Base-by-base conservation (phyloP, 2,888 invertebrate species). In the Drosophila lacicola region DNA sequence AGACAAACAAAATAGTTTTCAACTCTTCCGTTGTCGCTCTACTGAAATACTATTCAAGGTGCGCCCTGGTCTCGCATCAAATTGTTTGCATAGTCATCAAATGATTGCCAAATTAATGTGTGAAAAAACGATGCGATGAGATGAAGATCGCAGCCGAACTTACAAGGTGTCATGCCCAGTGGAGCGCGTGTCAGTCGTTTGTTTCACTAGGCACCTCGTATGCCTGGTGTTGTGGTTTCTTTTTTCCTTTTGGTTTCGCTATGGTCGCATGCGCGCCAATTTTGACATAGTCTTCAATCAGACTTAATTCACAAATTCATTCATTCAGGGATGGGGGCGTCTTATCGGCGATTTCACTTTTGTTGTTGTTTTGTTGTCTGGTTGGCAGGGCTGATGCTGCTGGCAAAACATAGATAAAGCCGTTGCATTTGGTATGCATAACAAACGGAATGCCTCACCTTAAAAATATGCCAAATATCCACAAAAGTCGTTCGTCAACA, bases 321-420 rank as follows among this genome's bases (percentile, higher is more conserved):
- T 72, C 58, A 70, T 69, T 80, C 65, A 63, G 51, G 60, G 46
- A 42, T 62, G 56, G 55, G 65, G 53, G 44, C 46, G 47, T 61
- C 71, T 73, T 86, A 86, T 84, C 84, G 82, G 82, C 71, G 84
- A 84, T 87, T 84, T 84, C 83, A 80, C 87, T 87, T 84, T 60
- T 55, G 63, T 63, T 62, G 58, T 45, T 57, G 47, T 33, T 42
- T 41, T 56, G 36, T 53, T 51, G 53, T 29, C 29, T 42, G 29
- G 47, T 25, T 42, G 25, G 47, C 41, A 49, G 60, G 54, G 49
- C 29, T 37, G 69, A 68, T 69, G 78, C 54, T 77, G 62, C 44
- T 61, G 57, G 29, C 51, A 11, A 68, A 29, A 54, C 37, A 49
- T 21, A 70, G 55, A 75, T 71, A 67, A 74, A 63, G 51, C 37